Evolutionary conservation across 1,140 invertebrate genomes (phyloP).

Genomic region (Caerostris extrusa): DNA sequence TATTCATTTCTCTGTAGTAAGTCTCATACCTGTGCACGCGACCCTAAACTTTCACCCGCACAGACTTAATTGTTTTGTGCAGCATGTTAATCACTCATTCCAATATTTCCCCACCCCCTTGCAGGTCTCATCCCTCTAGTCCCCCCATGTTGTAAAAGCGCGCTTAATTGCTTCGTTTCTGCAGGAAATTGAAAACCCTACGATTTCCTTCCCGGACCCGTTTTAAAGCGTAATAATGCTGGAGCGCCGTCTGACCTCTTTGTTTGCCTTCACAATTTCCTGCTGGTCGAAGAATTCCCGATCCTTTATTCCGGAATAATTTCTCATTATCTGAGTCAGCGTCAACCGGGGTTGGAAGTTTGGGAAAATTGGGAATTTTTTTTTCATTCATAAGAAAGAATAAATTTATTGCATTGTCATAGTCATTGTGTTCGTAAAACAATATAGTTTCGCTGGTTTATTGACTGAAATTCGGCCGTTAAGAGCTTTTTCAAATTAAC

Average conservation of each 20-base stretch:
- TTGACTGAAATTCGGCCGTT: too few species aligned
- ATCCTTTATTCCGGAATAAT: conserved; percentile 26
- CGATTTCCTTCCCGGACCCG: conserved; percentile 36
- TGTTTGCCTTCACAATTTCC: conserved; percentile 66
- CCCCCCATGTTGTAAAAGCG: background rate
- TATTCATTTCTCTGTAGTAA: too few species aligned
- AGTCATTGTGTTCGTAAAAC: background rate
- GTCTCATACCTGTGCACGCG: background rate
- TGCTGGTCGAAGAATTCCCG: conserved; percentile 16
- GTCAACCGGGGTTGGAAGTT: background rate
- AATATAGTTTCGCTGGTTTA: too few species aligned
- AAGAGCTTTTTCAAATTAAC: too few species aligned
- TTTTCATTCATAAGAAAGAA: background rate
- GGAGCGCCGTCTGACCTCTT: conserved; percentile 22
- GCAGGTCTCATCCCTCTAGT: background rate
- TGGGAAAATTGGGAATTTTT: background rate
- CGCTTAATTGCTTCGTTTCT: conserved; percentile 24
- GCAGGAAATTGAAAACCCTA: conserved; percentile 72
- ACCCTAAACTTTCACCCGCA: background rate
- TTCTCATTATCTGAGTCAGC: conserved; percentile 14
- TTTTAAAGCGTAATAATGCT: conserved; percentile 14
- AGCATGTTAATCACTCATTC: conserved; percentile 72
- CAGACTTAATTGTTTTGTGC: conserved; percentile 66
- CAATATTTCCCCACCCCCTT: conserved; percentile 23
- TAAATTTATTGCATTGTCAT: background rate